These are phyloP conservation scores for Rachycentron canadum DNA, from an alignment of 2,797 vertebrate genomes.

Conservation along the genomic window DNA sequence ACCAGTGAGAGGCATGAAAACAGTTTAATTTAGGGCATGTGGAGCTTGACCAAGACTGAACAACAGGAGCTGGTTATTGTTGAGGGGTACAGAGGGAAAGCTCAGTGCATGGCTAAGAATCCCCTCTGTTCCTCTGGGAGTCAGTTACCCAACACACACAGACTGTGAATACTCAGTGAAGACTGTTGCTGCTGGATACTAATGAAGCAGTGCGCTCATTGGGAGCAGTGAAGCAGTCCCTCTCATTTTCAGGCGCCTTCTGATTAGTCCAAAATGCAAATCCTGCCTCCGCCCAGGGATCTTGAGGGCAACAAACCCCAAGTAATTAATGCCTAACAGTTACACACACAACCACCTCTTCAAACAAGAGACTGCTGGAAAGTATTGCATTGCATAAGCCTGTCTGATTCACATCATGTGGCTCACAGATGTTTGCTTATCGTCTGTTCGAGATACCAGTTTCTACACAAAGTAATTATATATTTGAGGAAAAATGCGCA, in stretches of 20 bases:
- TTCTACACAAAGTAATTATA: slow-evolving; percentile 18
- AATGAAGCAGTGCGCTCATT: slow-evolving; percentile 67
- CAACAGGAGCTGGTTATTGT: slow-evolving; percentile 57
- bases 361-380: slow-evolving; percentile 49
- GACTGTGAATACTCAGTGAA: slow-evolving; percentile 49
- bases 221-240: slow-evolving; percentile 61
- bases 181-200: slow-evolving; percentile 70
- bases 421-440: slow-evolving; percentile 63
- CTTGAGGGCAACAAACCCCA: slow-evolving; percentile 51
- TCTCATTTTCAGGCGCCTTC: slow-evolving; percentile 62
- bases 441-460: slow-evolving; percentile 42
- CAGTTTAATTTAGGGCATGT: slow-evolving; percentile 41
- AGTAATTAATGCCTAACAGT: slow-evolving; percentile 67
- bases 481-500: neutral
- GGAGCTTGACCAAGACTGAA: slow-evolving; percentile 22
- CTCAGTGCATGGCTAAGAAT: slow-evolving; percentile 43
- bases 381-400: slow-evolving; percentile 37
- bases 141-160: slow-evolving; percentile 53
- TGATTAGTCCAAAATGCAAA: slow-evolving; percentile 78
- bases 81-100: slow-evolving; percentile 13
- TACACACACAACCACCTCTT: slow-evolving; percentile 52
- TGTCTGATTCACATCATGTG: slow-evolving; percentile 61
- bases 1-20: slow-evolving; percentile 21
- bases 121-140: slow-evolving; percentile 45
- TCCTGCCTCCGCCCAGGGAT: slow-evolving; percentile 56